These are phyloP conservation scores for Cirrhinus molitorella DNA, from an alignment of 2,797 vertebrate species.

Conservation along the genomic window DNA sequence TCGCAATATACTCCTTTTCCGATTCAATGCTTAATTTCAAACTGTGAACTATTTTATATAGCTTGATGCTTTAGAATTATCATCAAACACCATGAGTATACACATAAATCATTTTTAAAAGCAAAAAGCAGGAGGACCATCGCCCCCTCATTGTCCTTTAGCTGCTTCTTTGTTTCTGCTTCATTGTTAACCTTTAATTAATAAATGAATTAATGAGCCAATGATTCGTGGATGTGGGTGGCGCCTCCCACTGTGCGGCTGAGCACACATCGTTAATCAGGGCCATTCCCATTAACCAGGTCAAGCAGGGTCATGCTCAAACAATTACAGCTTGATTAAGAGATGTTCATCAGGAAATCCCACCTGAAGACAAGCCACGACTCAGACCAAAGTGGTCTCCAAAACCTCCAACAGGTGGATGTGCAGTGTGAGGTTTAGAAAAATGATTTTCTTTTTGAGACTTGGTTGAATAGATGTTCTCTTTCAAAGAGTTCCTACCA, in stretches of 20 bases:
- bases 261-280: constrained; percentile 83
- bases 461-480: constrained; percentile 35
- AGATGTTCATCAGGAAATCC: constrained; percentile 76
- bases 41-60: not conserved
- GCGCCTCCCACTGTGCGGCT: constrained; percentile 76
- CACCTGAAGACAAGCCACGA: constrained; percentile 56
- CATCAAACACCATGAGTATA: not conserved
- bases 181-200: constrained; percentile 72
- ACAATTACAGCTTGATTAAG: constrained; percentile 85
- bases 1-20: not conserved
- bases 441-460: not conserved
- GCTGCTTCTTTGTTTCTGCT: constrained; percentile 35
- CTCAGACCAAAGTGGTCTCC: not conserved
- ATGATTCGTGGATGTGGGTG: constrained; percentile 70
- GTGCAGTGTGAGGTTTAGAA: not conserved
- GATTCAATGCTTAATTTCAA: constrained; percentile 23
- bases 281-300: constrained; percentile 76
- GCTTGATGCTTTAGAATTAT: constrained; percentile 36
- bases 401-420: constrained; percentile 29
- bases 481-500: constrained; percentile 20
- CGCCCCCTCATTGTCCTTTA: constrained; percentile 20
- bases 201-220: constrained; percentile 67
- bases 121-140: constrained; percentile 11
- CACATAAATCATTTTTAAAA: constrained; percentile 38
- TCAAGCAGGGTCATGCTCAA: constrained; percentile 79